These are phyloP conservation scores for Drosophila chauvacae DNA, from an alignment of 1,140 invertebrate genomes.

Conservation along the genomic window DNA sequence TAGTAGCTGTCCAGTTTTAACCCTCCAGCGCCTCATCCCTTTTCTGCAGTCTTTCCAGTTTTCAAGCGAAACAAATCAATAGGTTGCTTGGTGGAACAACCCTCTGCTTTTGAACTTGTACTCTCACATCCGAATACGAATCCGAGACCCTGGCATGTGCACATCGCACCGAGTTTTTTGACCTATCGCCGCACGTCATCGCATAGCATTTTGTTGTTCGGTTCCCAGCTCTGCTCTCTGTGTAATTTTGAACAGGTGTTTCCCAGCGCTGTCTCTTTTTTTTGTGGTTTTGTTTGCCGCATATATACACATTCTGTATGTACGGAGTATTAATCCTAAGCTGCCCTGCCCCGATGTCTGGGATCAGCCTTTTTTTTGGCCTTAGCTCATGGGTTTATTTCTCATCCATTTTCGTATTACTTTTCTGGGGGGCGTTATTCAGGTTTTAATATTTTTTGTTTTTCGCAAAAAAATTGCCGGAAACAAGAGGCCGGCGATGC, in stretches of 20 bases:
- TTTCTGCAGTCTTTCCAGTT: neutral
- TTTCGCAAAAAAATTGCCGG: slow-evolving; percentile 31
- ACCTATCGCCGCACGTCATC: slow-evolving; percentile 49
- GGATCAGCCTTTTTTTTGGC: slow-evolving; percentile 17
- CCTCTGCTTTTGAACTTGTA: slow-evolving; percentile 35
- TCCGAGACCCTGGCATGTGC: slow-evolving; percentile 31
- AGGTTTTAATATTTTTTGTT: slow-evolving; percentile 28
- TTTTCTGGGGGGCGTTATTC: slow-evolving; percentile 25
- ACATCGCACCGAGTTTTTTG: slow-evolving; percentile 46
- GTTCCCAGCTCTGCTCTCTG: slow-evolving; percentile 9
- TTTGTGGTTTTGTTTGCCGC: slow-evolving; percentile 38
- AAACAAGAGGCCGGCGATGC: slow-evolving; percentile 26
- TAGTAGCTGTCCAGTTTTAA: slow-evolving; percentile 18
- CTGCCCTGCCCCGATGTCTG: slow-evolving; percentile 29
- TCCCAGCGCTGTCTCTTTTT: slow-evolving; percentile 19
- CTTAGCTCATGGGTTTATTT: slow-evolving; percentile 12
- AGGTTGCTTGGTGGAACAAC: slow-evolving; percentile 38
- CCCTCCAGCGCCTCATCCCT: slow-evolving; percentile 9
- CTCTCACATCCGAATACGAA: slow-evolving; percentile 12
- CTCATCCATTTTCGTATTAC: slow-evolving; percentile 14
- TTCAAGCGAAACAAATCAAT: slow-evolving; percentile 47
- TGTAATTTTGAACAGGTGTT: slow-evolving; percentile 67
- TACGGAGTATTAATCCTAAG: slow-evolving; percentile 40
- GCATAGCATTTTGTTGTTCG: slow-evolving; percentile 25
- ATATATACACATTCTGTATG: slow-evolving; percentile 13